Evolutionary conservation across 2,797 vertebrate species (phyloP), one percentile per base, ranked within the genome.

Genomic region (Acipenser transmontanus): DNA sequence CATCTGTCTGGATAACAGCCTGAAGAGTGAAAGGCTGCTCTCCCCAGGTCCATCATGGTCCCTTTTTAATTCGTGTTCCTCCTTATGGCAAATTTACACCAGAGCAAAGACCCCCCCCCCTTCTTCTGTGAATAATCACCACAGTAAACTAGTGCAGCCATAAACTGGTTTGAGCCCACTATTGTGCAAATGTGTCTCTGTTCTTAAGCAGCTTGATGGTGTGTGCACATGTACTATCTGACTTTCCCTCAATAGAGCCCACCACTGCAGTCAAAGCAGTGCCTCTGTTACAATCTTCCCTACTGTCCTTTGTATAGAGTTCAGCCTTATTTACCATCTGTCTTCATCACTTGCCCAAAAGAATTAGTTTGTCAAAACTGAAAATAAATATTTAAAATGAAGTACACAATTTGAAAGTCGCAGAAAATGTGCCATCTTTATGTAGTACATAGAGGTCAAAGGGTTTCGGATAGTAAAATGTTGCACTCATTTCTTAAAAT

Each of bases 121-220:
- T 83, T 79, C 82, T 82, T 80, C 80, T 81, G 70, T 78, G 87
- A 88, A 89, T 79, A 87, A 75, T 75, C 77, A 47, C 65, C 73
- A 76, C 73, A 73, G 76, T 73, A 61, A 34, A 49, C 11, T 34
- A 34, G 34, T 34, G 34, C 34, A 34, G 34, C 47, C 47, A 48
- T 8, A 47, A 11, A 63, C 61, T 13, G 9, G 49, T 12, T 48
- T 34, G 20, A 11, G 49, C 61, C 47, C 61, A 63, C 47, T 77
- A 78, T 76, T 82, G 84, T 85, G 80, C 82, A 88, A 84, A 84
- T 72, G 80, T 77, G 75, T 69, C 77, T 81, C 81, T 82, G 75
- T 79, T 79, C 73, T 74, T 86, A 87, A 88, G 87, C 79, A 87
- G 79, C 81, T 73, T 70, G 63, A 76, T 62, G 66, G 69, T 65